A percentile compares a stretch with the other conserved stretches of the same genome.
Evolutionary conservation across 2,888 invertebrate species (phyloP).

Genomic region (Ischnura elegans): DNA sequence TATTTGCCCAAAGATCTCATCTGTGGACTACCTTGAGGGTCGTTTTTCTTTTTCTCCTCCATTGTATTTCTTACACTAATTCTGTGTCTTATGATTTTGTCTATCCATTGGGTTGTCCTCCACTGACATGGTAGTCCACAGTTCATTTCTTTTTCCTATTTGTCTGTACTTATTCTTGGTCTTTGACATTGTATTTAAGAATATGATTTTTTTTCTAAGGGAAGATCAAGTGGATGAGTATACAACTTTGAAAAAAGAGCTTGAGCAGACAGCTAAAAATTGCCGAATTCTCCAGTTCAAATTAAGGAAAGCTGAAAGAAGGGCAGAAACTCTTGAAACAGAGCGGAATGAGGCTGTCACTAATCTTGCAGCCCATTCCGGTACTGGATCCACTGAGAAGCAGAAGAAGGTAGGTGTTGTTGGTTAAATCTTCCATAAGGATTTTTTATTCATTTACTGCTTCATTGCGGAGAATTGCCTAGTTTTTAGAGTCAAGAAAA

Average conservation of each 20-base stretch:
- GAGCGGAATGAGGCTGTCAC: conserved; percentile 84
- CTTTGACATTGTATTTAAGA: neutral
- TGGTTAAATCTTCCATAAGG: conserved; percentile 79
- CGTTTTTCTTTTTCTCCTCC: too few relatives aligned
- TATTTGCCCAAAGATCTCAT: too few relatives aligned
- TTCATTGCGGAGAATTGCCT: neutral
- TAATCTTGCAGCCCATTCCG: conserved; percentile 31
- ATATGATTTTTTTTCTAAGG: conserved; percentile 77
- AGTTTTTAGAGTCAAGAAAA: neutral
- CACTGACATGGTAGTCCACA: too few relatives aligned
- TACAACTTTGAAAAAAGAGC: conserved; percentile 93
- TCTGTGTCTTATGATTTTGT: too few relatives aligned
- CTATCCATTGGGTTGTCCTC: too few relatives aligned
- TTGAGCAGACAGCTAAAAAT: conserved; percentile 98
- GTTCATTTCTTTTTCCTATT: too few relatives aligned
- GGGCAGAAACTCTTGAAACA: conserved; percentile 90
- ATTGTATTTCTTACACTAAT: too few relatives aligned
- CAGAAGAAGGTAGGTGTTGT: conserved; percentile 26
- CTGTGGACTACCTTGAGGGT: too few relatives aligned
- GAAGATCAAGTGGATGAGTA: conserved; percentile 99
- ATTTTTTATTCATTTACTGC: neutral
- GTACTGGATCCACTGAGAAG: conserved; percentile 17
- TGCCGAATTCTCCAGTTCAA: conserved; percentile 99
- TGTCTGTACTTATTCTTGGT: too few relatives aligned
- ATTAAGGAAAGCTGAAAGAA: conserved; percentile 95